A percentile compares a stretch with the other conserved stretches of the same genome.
phyloP scores from a whole-genome alignment of 2,797 vertebrate genomes.

The Megalops cyprinoides region DNA sequence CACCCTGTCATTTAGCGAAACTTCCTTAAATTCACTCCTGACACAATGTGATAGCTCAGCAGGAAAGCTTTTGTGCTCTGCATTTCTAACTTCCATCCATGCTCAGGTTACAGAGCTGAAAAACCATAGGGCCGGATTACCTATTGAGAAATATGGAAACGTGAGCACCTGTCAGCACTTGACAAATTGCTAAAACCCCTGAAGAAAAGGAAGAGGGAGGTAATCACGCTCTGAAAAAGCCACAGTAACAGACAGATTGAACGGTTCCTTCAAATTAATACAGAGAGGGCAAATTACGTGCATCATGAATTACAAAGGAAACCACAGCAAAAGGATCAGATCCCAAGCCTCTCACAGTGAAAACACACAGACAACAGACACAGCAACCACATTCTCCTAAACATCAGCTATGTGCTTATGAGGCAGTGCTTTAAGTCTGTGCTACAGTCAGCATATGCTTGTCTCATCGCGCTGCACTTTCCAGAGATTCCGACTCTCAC shows the following conservation, averaged over 20 bases:
- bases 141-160: not conserved
- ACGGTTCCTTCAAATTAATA: too few species aligned
- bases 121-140: not conserved
- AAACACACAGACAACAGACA: not conserved
- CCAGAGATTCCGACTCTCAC: constrained; percentile 29
- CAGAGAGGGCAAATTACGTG: too few species aligned
- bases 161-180: not conserved
- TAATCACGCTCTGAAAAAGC: not conserved
- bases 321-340: not conserved
- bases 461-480: constrained; percentile 5
- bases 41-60: not conserved
- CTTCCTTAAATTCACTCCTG: not conserved
- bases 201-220: not conserved
- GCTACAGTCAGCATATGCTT: not conserved
- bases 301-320: not conserved
- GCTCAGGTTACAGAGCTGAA: not conserved
- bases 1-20: not conserved
- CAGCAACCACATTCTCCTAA: not conserved
- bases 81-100: too few species aligned
- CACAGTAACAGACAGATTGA: not conserved
- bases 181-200: not conserved
- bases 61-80: not conserved
- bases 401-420: not conserved
- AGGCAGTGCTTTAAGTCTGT: not conserved
- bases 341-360: not conserved